Conservation (phyloP, 23 tunicate species). For the Diplosoma virens region DNA sequence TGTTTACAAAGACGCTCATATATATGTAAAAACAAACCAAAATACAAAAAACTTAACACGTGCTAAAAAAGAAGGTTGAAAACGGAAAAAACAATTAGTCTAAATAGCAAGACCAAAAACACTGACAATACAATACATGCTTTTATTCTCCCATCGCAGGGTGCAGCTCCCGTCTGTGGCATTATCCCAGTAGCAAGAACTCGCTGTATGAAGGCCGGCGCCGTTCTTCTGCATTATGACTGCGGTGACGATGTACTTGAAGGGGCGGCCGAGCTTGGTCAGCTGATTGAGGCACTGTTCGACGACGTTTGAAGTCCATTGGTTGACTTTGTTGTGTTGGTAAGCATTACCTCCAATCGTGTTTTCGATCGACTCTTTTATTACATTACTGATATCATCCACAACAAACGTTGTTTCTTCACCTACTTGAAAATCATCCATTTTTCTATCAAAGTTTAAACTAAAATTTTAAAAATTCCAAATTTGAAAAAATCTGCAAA, state of each 20-base stretch:
- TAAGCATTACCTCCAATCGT: constrained; percentile 99
- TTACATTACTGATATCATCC: constrained; percentile 95
- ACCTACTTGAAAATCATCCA: constrained; percentile 97
- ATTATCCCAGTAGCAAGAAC: constrained; percentile 99
- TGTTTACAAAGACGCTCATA: too few species aligned
- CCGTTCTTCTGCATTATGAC: constrained; percentile 99
- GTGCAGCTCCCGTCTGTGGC: constrained; percentile 99
- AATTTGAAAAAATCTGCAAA: too few species aligned
- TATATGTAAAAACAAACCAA: too few species aligned
- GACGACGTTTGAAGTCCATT: constrained; percentile 96
- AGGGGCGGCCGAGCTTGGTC: constrained; percentile 85
- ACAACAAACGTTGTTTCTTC: constrained; percentile 99
- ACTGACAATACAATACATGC: constrained; percentile 99
- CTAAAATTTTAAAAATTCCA: too few species aligned
- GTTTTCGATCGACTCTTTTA: constrained; percentile 97
- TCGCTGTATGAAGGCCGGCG: constrained; percentile 98
- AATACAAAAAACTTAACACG: too few species aligned
- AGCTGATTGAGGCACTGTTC: constrained; percentile 91
- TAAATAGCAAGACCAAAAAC: constrained; percentile 98
- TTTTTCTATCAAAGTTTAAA: constrained; percentile 17
- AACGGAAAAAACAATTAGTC: neutral
- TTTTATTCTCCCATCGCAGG: constrained; percentile 98
- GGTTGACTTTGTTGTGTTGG: constrained; percentile 95
- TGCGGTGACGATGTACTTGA: constrained; percentile 98
- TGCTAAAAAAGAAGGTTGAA: too few species aligned